Conservation (phyloP, 2,797 vertebrate species). For the Telmatherina bonti region DNA sequence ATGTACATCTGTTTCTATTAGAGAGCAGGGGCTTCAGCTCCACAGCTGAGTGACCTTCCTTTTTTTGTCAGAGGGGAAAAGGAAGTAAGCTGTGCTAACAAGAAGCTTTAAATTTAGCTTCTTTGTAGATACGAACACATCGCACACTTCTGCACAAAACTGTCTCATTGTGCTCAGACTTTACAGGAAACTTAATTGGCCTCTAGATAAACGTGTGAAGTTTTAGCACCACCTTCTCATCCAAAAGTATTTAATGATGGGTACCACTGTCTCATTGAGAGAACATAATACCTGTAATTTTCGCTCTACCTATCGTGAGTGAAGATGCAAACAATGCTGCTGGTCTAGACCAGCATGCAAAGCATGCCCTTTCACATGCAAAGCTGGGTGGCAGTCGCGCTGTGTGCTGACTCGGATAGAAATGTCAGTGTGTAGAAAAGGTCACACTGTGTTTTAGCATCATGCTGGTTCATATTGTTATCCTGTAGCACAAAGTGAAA, state of each 20-base stretch:
- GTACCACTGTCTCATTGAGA: background rate
- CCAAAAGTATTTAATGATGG: constrained; percentile 9
- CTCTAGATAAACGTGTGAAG: constrained; percentile 14
- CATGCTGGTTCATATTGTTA: background rate
- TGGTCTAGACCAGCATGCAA: constrained; percentile 64
- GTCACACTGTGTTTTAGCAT: background rate
- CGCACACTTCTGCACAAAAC: constrained; percentile 10
- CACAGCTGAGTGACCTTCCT: constrained; percentile 75
- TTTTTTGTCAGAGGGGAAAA: constrained; percentile 81
- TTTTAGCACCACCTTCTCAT: constrained; percentile 24
- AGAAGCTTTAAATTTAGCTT: constrained; percentile 65
- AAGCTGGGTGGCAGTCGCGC: constrained; percentile 40
- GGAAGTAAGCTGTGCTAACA: constrained; percentile 82
- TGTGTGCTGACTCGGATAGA: constrained; percentile 5
- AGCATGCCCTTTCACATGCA: constrained; percentile 63
- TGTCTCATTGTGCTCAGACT: background rate
- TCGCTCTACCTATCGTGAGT: constrained; percentile 46
- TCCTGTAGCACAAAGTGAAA: background rate
- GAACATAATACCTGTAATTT: constrained; percentile 31
- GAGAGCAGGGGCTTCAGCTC: constrained; percentile 64
- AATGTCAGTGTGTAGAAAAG: constrained; percentile 4
- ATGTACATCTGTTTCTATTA: constrained; percentile 39
- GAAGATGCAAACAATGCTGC: constrained; percentile 61
- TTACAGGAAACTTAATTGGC: constrained; percentile 14
- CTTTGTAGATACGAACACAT: constrained; percentile 15